phyloP scores from a whole-genome alignment of 2,797 vertebrate genomes.

The Sebastes cheni region DNA sequence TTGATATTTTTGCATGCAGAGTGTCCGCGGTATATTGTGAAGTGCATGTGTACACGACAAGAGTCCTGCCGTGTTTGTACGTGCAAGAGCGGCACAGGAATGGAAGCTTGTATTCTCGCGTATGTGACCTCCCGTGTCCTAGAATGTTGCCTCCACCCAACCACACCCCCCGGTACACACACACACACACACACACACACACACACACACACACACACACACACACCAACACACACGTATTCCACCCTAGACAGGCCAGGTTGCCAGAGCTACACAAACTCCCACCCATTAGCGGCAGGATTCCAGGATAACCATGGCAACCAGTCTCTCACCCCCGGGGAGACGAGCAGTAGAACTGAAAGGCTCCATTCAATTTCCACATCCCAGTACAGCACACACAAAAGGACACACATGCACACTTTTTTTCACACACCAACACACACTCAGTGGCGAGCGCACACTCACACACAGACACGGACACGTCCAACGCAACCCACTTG shows the following conservation, averaged over 20 bases:
- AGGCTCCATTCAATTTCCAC: conserved; percentile 91
- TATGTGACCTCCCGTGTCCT: conserved; percentile 81
- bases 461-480: conserved; percentile 59
- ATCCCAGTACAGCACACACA: conserved; percentile 82
- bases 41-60: conserved; percentile 4
- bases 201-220: conserved; percentile 34
- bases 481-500: conserved; percentile 77
- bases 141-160: conserved; percentile 80
- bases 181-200: conserved; percentile 15
- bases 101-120: conserved; percentile 67
- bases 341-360: conserved; percentile 89
- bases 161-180: conserved; percentile 73
- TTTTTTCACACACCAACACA: conserved; percentile 71
- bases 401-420: conserved; percentile 85
- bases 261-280: conserved; percentile 86
- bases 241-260: conserved; percentile 85
- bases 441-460: conserved; percentile 58
- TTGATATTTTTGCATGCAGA: background rate
- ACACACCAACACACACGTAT: conserved; percentile 74
- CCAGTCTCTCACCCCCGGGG: conserved; percentile 90
- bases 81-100: conserved; percentile 43
- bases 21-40: background rate
- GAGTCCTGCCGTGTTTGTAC: conserved; percentile 15
- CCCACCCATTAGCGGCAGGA: conserved; percentile 93
- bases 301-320: conserved; percentile 98